phyloP scores from a whole-genome alignment of 2,113 vertebrate species.

The Sturnus vulgaris region DNA sequence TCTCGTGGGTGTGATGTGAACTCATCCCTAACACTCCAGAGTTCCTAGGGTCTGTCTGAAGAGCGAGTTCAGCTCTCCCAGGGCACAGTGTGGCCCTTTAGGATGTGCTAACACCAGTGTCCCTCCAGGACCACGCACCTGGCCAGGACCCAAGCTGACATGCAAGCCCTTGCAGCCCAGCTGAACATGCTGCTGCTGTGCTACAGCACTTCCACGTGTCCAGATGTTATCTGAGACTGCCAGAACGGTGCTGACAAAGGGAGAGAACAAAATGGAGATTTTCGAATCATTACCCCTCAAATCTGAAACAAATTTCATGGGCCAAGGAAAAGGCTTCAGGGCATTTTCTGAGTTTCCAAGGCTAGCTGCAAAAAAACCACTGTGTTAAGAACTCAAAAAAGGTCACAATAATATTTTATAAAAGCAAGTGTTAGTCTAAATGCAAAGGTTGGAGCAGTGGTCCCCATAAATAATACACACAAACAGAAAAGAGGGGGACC shows the following conservation, averaged over 20 bases:
- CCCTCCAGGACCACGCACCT: accelerated
- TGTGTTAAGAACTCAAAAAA: neutral
- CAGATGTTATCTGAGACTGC: neutral
- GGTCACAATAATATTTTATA: conserved; percentile 20
- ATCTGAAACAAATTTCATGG: conserved; percentile 35
- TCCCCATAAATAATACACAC: conserved; percentile 10
- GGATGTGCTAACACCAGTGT: accelerated
- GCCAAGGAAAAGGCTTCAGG: neutral
- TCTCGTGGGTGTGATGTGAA: neutral
- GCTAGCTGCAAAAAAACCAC: neutral
- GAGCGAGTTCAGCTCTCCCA: neutral
- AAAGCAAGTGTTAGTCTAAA: neutral
- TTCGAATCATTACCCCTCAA: conserved; percentile 18
- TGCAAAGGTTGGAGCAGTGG: neutral
- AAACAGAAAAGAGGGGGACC: neutral
- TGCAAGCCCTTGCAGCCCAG: neutral
- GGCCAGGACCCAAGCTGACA: neutral
- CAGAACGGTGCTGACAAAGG: neutral
- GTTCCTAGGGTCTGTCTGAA: accelerated
- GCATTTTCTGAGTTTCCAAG: conserved; percentile 1
- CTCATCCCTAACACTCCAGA: accelerated
- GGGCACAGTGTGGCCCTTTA: neutral
- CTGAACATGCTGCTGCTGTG: neutral
- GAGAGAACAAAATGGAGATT: conserved; percentile 5
- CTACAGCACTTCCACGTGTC: accelerated